Evolutionary conservation across 2,797 vertebrate species (phyloP).

Genomic region (Pyrocephalus nanus): DNA sequence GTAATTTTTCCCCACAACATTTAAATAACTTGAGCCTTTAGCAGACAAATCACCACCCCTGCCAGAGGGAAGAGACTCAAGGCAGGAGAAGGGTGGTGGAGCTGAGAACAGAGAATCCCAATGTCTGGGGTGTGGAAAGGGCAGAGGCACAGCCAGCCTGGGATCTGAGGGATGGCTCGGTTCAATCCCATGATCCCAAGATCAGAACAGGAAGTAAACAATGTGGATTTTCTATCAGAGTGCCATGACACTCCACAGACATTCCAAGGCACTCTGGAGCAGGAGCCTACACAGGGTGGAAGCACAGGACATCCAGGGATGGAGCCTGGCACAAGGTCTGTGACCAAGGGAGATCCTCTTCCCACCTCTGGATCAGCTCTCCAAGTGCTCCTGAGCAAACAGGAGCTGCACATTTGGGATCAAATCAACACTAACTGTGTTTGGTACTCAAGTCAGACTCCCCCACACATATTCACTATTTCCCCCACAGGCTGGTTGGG

Average conservation of each 20-base stretch:
- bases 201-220: neutral
- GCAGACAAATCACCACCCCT: neutral
- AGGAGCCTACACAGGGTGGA: neutral
- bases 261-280: neutral
- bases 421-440: accelerated
- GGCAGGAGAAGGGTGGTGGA: neutral
- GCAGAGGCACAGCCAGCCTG: neutral
- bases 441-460: neutral
- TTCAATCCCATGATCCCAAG: accelerated
- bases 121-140: accelerated
- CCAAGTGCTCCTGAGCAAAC: neutral
- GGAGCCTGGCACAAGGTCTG: neutral
- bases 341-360: neutral
- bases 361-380: neutral
- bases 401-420: neutral
- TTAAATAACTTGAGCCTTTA: neutral
- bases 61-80: neutral
- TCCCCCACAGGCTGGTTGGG: neutral
- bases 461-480: neutral
- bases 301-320: neutral
- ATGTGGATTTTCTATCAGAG: accelerated
- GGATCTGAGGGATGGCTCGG: accelerated
- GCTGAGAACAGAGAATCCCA: neutral
- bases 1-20: neutral
- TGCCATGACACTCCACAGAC: accelerated